Evolutionary conservation across 2,797 vertebrate genomes (phyloP), one percentile per base, ranked within the genome.

Genomic region (Myripristis murdjan): DNA sequence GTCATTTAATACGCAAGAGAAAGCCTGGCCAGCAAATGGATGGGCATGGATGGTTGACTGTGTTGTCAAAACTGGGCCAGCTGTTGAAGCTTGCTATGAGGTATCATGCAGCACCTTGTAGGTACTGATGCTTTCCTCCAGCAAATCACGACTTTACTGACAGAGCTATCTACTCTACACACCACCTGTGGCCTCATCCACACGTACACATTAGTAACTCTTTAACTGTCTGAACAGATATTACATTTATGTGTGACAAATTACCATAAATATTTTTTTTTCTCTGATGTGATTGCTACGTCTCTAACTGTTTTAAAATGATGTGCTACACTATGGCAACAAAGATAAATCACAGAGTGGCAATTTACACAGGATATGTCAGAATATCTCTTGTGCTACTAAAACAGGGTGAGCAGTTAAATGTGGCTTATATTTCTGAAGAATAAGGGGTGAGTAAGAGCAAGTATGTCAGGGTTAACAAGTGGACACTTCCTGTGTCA

Each of bases 1-100:
- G 55, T 85, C 78, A 78, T 85, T 86, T 82, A 71, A 31, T 49
- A 77, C 69, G 71, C 80, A 44, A 54, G 58, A 69, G 74, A 60
- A 51, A 65, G 64, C 7, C 57, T 61, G 69, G 62, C 68, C 64
- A 26, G 47, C 0, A 1, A 64, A 57, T 69, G 51, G 58, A 53
- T 82, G 73, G 71, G 75, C 6, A 18, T 59, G 60, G 64, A 48
- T 59, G 12, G 49, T 47, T 18, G 57, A 73, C 16, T 15, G n/a
- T 28, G 73, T 63, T 64, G 62, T 79, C 70, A 58, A 86, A 79
- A 73, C 73, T 55, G 60, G 49, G 54, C 47, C 55, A 47, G 62
- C 41, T 18, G 47, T 4, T 31, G 54, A 44, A 64, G 76, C 70
- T 53, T 56, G 54, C 52, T 73, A 28, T 64, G 47, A 69, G 60